Evolutionary conservation across 2,113 vertebrate species (phyloP).

Genomic region (Aegotheles bennettii): DNA sequence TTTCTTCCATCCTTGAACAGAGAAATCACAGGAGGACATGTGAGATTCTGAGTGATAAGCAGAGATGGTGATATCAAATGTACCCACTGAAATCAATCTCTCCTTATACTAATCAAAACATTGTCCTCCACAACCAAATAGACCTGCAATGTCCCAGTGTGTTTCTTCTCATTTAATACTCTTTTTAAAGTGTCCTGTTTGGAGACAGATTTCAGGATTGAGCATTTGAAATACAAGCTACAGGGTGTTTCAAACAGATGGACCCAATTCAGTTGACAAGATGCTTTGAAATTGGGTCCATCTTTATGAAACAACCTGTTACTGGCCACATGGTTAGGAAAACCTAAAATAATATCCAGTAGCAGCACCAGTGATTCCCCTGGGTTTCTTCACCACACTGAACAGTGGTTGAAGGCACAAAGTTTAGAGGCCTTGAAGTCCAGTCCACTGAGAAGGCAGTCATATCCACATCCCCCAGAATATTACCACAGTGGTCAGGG

Average conservation of each 20-base stretch:
- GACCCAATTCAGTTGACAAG: too few species aligned
- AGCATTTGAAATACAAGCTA: neutral
- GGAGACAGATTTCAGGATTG: neutral
- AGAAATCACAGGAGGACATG: neutral
- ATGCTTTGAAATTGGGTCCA: too few species aligned
- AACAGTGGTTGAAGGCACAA: neutral
- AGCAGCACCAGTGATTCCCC: neutral
- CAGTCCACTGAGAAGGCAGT: neutral
- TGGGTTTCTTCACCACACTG: neutral
- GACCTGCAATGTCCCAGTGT: neutral
- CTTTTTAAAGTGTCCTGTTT: neutral
- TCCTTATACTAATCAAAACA: constrained; percentile 8
- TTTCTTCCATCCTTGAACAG: neutral
- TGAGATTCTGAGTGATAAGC: neutral
- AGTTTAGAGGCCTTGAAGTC: neutral
- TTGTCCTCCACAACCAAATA: neutral
- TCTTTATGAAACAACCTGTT: too few species aligned
- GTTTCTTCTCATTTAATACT: neutral
- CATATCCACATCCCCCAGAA: neutral
- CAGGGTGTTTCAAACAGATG: too few species aligned
- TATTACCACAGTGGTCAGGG: neutral
- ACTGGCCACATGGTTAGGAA: neutral
- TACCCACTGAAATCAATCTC: neutral
- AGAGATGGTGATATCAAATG: neutral
- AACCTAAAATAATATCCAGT: neutral